Conservation (phyloP, 2,797 vertebrate species). For the Phaenicophaeus curvirostris region DNA sequence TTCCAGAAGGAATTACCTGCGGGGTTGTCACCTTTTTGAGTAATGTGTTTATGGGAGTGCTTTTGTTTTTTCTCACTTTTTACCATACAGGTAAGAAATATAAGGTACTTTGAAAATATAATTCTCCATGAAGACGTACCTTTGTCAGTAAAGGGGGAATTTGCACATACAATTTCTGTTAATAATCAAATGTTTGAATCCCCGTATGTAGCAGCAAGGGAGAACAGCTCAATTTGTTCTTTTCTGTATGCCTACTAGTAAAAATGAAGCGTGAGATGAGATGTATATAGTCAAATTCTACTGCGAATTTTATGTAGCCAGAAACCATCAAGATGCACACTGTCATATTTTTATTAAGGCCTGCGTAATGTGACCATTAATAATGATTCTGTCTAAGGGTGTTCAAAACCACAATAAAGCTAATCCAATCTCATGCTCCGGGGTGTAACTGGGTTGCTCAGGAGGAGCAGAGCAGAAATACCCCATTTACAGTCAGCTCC, state of each 20-base stretch:
- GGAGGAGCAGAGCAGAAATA: neutral
- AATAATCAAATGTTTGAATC: neutral
- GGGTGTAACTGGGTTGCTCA: neutral
- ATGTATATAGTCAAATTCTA: neutral
- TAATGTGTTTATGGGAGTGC: conserved; percentile 92
- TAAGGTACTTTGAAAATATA: neutral
- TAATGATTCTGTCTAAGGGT: neutral
- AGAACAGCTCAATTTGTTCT: conserved; percentile 2
- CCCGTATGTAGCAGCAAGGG: neutral
- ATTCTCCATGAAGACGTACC: neutral
- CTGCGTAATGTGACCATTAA: neutral
- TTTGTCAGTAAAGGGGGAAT: neutral
- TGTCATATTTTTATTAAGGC: neutral
- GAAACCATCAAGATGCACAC: neutral
- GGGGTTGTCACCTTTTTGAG: conserved; percentile 96
- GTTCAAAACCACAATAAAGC: neutral
- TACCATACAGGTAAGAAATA: conserved; percentile 90
- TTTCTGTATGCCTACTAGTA: neutral
- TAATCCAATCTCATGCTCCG: neutral
- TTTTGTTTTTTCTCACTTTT: conserved; percentile 95
- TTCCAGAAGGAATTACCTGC: conserved; percentile 98
- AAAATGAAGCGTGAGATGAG: neutral
- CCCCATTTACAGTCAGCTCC: neutral
- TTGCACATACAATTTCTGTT: conserved; percentile 3
- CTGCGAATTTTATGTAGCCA: neutral